Base-by-base conservation (phyloP, 2,113 vertebrate genomes). In the Diglossa brunneiventris region DNA sequence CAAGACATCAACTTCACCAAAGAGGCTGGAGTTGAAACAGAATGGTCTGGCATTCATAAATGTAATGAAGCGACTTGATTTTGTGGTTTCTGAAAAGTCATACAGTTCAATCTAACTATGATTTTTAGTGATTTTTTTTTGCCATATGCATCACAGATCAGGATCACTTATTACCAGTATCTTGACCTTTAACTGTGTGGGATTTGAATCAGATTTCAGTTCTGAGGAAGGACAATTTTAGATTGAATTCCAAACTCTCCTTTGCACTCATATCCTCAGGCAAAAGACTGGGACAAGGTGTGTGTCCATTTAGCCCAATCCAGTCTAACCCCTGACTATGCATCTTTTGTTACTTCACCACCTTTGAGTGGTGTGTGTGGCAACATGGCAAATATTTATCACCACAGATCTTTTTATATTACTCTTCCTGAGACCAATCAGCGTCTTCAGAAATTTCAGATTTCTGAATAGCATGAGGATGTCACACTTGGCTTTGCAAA, bases 31-130 rank as follows among this genome's bases (percentile, higher is more conserved):
- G 83, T 47, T 81, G 78, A 95, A 97, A 91, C 55, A 83, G 50
- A 90, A 94, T 75, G 49, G 80, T 49, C 90, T 92, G 84, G 52
- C 66, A 91, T 97, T 90, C 53, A 18, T 90, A 91, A 93, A 24
- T 72, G 52, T 62, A 83, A 95, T 96, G 75, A 95, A 96, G 58
- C 52, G 19, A 92, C 64, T 95, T 92, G 62, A 91, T 95, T 96
- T 97, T 52, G 85, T 63, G 26, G 37, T 66, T 96, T 90, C 56
- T 83, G 92, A 94, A 87, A 95, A 92, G 76, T 66, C 72, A 62
- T 68, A 79, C 56, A 73, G 61, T 72, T 93, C 66, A 92, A 28
- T 75, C 39, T 91, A 87, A 73, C 63, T 63, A n/a, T 83, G 41
- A 87, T 82, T 92, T 85, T 94, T 67, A 72, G 68, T 92, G 52